Evolutionary conservation across 2,888 invertebrate species (phyloP).

Genomic region (Auanema freiburgensis): DNA sequence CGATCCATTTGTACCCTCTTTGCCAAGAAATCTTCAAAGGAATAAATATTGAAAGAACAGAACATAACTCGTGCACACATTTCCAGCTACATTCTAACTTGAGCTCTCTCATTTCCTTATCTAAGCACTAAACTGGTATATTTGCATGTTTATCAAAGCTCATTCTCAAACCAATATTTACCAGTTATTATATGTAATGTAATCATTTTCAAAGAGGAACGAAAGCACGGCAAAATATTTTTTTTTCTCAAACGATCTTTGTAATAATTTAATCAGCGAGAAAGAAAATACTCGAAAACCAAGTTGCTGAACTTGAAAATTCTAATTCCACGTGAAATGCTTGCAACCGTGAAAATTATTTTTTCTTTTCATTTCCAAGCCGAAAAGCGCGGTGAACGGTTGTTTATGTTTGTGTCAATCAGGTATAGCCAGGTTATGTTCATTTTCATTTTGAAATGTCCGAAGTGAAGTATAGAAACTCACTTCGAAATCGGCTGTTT

Average conservation of each 20-base stretch:
- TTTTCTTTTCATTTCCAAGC: no score
- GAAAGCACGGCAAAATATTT: not conserved
- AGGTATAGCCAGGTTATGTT: not conserved
- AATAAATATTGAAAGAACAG: not conserved
- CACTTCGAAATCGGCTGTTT: constrained; percentile 52
- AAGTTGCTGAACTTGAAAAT: not conserved
- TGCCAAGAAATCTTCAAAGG: not conserved
- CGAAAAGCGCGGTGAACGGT: no score
- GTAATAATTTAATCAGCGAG: not conserved
- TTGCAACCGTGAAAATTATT: no score
- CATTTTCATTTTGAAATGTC: not conserved
- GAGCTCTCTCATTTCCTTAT: not conserved
- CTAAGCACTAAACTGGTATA: not conserved
- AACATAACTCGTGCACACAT: not conserved
- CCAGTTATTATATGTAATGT: constrained; percentile 28
- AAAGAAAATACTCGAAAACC: not conserved
- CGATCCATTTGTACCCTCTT: not conserved
- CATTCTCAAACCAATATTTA: constrained; percentile 10
- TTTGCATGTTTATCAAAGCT: constrained; percentile 12
- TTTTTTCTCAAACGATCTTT: not conserved
- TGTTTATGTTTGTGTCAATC: not conserved
- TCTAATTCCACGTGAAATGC: no score
- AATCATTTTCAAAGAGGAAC: constrained; percentile 2
- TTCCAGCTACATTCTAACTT: no score
- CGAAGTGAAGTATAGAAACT: constrained; percentile 9